These are phyloP conservation scores for Xylota segnis DNA, from an alignment of 2,888 invertebrate species.

Conservation along the genomic window DNA sequence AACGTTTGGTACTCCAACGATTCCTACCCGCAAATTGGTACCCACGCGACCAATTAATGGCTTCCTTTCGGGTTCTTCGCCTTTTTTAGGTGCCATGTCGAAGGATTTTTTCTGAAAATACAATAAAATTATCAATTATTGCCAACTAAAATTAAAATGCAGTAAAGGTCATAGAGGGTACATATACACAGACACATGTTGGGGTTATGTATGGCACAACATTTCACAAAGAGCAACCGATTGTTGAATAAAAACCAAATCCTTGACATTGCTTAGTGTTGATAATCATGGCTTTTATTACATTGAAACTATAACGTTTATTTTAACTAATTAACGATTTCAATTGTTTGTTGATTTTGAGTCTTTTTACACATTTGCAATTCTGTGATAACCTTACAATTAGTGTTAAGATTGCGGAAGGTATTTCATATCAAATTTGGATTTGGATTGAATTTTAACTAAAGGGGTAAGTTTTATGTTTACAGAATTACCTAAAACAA, in stretches of 20 bases:
- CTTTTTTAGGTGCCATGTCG: constrained; percentile 91
- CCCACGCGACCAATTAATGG: constrained; percentile 97
- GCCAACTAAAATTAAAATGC: neutral
- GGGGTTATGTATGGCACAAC: constrained; percentile 45
- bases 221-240: constrained; percentile 1
- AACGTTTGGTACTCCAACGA: constrained; percentile 97
- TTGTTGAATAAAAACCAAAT: neutral
- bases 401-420: neutral
- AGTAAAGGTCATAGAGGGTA: constrained; percentile 13
- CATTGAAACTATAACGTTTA: neutral
- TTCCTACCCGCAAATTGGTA: constrained; percentile 98
- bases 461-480: too few species aligned
- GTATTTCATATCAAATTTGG: too few species aligned
- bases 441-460: neutral
- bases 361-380: neutral
- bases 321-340: neutral
- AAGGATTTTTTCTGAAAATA: constrained; percentile 30
- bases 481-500: constrained; percentile 22
- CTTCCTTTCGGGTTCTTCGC: constrained; percentile 94
- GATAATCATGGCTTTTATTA: neutral
- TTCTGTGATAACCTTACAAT: constrained; percentile 38
- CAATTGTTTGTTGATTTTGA: constrained; percentile 1
- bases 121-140: neutral
- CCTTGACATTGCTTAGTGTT: neutral
- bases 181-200: neutral